Conservation (phyloP, 2,797 vertebrate genomes). For the Sternarchorhynchus goeldii region DNA sequence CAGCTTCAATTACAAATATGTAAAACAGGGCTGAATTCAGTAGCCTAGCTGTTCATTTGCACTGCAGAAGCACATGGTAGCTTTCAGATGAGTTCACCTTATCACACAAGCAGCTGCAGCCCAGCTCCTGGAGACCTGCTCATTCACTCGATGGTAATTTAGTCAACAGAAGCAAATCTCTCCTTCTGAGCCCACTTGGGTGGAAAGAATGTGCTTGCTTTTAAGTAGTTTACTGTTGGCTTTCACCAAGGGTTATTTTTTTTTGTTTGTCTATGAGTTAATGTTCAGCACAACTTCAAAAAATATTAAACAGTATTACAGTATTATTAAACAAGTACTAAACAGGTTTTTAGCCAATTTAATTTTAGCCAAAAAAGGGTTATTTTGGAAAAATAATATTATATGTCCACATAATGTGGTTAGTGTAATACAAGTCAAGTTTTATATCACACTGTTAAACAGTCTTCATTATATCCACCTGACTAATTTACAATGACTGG, state of each 20-base stretch:
- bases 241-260: not conserved
- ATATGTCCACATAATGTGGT: no score
- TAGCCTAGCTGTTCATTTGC: not conserved
- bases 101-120: constrained; percentile 13
- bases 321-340: no score
- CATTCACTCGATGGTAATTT: constrained; percentile 2
- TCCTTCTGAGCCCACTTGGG: not conserved
- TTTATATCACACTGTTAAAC: no score
- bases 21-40: constrained; percentile 17
- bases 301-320: no score
- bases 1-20: constrained; percentile 13
- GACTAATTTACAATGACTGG: no score
- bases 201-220: not conserved
- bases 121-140: constrained; percentile 17
- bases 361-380: no score
- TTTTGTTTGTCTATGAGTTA: no score
- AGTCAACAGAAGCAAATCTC: constrained; percentile 15
- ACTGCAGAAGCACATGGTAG: constrained; percentile 7
- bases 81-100: constrained; percentile 4
- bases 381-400: no score
- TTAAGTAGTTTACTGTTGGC: not conserved
- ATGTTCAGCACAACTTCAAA: no score
- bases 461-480: no score
- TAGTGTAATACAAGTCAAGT: no score
- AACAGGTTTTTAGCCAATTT: no score